Evolutionary conservation across 2,113 vertebrate species (phyloP), one percentile per base, ranked within the genome.

Genomic region (Clarias magur): DNA sequence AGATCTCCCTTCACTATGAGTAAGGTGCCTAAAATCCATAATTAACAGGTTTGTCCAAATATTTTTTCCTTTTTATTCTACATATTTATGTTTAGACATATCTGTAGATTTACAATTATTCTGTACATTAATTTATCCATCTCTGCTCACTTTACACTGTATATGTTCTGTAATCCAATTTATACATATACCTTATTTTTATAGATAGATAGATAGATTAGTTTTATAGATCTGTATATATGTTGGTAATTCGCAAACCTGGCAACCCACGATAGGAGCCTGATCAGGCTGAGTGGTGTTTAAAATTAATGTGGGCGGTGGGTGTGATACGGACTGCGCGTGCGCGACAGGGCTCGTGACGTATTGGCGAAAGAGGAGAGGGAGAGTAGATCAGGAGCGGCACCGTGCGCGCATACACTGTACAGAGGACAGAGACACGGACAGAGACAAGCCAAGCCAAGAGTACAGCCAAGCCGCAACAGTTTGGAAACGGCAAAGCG

Each of bases 321-420:
- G 88, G 89, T 89, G 89, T 91, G 84, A 79, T 88, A n/a, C 12
- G 48, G 16, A 91, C 79, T 88, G 93, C 94, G 94, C 94, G 92
- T 91, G 94, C 93, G 92, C 89, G n/a, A 25, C 84, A 73, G 75
- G 86, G 91, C 87, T 78, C 54, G 90, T 95, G 94, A 95, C 93
- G 94, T 92, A 63, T 85, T 83, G 56, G 81, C 83, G 85, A 91
- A 65, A 92, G 93, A 89, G 91, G 94, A 93, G 62, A 68, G 87
- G 85, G 85, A 91, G 82, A 92, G 94, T 88, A 94, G 93, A 94
- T 70, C 87, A 89, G 87, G 79, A 89, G 88, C 89, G 89, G 85
- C 88, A 27, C 68, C 34, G 42, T 10, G 38, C 42, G 48, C 73
- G 21, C 72, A 1, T 42, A 25, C 84, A 84, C 88, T 0, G 10